Conservation (phyloP, 2,888 invertebrate genomes). For the Cybosia mesomella region DNA sequence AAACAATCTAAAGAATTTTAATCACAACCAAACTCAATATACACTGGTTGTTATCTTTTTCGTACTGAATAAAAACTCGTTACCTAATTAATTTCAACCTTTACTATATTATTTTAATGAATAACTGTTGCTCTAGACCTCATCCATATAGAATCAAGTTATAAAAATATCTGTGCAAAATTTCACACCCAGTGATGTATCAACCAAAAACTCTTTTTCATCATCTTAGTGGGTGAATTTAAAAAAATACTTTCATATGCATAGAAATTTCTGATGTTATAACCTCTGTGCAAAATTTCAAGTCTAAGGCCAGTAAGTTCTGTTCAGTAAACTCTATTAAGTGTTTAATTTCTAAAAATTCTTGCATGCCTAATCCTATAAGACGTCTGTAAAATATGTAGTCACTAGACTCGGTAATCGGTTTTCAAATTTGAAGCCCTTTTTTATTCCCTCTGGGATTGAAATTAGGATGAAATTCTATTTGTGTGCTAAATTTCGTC, state of each 20-base stretch:
- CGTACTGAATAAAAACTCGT: neutral
- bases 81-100: constrained; percentile 1
- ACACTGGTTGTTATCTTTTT: neutral
- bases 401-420: too few species aligned
- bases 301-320: neutral
- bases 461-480: too few species aligned
- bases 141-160: neutral
- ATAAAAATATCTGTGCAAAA: neutral
- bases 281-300: neutral
- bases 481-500: too few species aligned
- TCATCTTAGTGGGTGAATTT: neutral
- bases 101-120: neutral
- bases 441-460: too few species aligned
- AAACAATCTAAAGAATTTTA: neutral
- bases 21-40: neutral
- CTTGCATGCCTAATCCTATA: neutral
- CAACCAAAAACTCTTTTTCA: neutral
- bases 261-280: neutral
- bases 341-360: too few species aligned
- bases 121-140: neutral
- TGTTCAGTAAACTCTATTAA: too few species aligned
- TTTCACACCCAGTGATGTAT: too few species aligned
- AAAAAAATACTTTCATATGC: neutral
- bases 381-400: neutral
- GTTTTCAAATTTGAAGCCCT: too few species aligned